Base-by-base conservation (phyloP, 2,888 invertebrate genomes). In the Heteromurus nitidus region DNA sequence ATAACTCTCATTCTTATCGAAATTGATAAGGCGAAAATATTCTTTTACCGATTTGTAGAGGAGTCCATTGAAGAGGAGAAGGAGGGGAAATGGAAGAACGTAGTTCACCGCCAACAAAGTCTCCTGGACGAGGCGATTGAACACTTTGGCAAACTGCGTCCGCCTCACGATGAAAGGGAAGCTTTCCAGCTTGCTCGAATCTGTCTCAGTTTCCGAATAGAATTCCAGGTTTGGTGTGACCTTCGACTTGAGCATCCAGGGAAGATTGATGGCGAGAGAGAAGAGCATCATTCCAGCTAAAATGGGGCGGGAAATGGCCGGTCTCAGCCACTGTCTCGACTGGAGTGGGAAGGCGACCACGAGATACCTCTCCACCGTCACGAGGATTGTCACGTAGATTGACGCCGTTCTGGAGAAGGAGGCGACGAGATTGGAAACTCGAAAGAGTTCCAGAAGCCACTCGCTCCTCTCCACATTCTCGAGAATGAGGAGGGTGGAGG, bases 31-130 rank as follows among this genome's bases (percentile, higher is more conserved):
- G n/a, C n/a, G n/a, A 62, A 62, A n/a, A 30, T 36, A 16, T 31
- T 28, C 26, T 53, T 53, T 53, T 24, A 31, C 62, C 62, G 30
- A n/a, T 30, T 62, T 62, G 18, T 62, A 62, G 2, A 62, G 62
- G 13, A 62, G 30, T 18, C 62, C 62, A 20, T 62, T 62, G 5
- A 62, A 30, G n/a, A 62, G n/a, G 3, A 62, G 18, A 1, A 31
- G 31, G 1, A 62, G 11, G 7, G 62, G 62, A 62, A 62, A 62
- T 5, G 62, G 62, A 20, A 36, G n/a, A n/a, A 62, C 2, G 24
- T 31, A 62, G 20, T 62, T 62, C 24, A 62, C 18, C 1, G 9
- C 62, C 1, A 31, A 20, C 30, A 62, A 24, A 30, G 9, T 62
- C 1, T 30, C 31, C 18, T 24, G 22, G 11, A 16, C 3, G n/a